Conservation (phyloP, 2,797 vertebrate species). For the Synanceia verrucosa region DNA sequence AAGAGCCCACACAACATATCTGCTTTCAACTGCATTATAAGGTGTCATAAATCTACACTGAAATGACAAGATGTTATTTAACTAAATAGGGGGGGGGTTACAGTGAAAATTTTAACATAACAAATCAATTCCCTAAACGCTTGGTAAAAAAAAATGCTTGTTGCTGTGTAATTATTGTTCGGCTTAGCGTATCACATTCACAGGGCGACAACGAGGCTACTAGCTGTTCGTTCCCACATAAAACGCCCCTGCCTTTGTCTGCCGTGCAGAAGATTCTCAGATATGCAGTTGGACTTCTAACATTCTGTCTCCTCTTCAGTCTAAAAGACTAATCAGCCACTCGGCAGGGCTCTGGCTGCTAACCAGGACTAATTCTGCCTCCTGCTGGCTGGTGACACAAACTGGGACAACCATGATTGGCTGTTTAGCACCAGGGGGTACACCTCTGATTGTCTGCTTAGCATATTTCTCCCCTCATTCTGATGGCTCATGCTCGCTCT, state of each 20-base stretch:
- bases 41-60: no score
- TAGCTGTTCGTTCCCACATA: conserved; percentile 26
- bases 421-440: conserved; percentile 85
- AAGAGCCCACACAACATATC: no score
- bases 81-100: fast-evolving
- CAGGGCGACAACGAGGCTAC: conserved; percentile 10
- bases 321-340: conserved; percentile 91
- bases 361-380: conserved; percentile 91
- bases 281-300: conserved; percentile 67
- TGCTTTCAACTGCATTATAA: neutral
- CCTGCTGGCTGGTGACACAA: conserved; percentile 79
- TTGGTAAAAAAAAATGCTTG: neutral
- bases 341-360: conserved; percentile 87
- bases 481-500: conserved; percentile 63
- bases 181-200: conserved; percentile 34
- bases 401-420: conserved; percentile 80
- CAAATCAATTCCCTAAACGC: neutral
- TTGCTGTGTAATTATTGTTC: neutral
- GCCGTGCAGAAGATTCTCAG: conserved; percentile 45
- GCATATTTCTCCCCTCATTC: conserved; percentile 82
- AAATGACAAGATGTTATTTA: no score
- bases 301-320: conserved; percentile 76
- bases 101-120: neutral
- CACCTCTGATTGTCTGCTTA: conserved; percentile 90
- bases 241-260: conserved; percentile 62